Conservation (phyloP, 2,888 invertebrate genomes). For the Acanthosepion lycidas region DNA sequence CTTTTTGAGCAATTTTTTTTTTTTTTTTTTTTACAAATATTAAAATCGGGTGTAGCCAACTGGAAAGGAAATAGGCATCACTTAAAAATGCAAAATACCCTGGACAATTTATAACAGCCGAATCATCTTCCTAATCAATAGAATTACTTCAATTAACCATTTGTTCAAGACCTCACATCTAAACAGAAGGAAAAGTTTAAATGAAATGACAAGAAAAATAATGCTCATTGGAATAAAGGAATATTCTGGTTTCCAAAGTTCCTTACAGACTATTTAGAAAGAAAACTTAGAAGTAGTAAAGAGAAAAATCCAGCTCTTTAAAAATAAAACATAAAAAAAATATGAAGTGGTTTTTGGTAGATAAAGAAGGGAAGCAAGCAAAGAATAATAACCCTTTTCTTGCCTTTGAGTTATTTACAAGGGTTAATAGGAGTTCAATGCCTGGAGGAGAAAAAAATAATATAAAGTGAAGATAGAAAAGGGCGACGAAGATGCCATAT, state of each 20-base stretch:
- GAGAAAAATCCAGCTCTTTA: not conserved
- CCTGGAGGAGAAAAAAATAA: not conserved
- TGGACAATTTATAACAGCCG: too few relatives aligned
- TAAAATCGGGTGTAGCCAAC: too few relatives aligned
- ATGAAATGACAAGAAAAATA: not conserved
- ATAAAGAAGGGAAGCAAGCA: not conserved
- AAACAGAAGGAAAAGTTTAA: not conserved
- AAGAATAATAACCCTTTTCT: not conserved
- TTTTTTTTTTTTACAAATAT: too few relatives aligned
- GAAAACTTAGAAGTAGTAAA: not conserved
- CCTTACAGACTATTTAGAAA: not conserved
- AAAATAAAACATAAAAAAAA: too few relatives aligned
- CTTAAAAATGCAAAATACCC: too few relatives aligned
- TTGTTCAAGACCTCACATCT: not conserved
- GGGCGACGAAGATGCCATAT: not conserved
- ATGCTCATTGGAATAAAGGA: not conserved
- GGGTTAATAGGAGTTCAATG: slow-evolving; percentile 1
- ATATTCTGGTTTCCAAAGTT: not conserved
- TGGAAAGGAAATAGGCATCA: too few relatives aligned
- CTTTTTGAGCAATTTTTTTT: too few relatives aligned
- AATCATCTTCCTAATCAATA: too few relatives aligned
- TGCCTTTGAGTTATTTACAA: not conserved
- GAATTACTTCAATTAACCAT: not conserved
- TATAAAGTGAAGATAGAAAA: not conserved
- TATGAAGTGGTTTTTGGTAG: not conserved